Evolutionary conservation across 2,113 vertebrate genomes (phyloP).

Genomic region (Vimba vimba): DNA sequence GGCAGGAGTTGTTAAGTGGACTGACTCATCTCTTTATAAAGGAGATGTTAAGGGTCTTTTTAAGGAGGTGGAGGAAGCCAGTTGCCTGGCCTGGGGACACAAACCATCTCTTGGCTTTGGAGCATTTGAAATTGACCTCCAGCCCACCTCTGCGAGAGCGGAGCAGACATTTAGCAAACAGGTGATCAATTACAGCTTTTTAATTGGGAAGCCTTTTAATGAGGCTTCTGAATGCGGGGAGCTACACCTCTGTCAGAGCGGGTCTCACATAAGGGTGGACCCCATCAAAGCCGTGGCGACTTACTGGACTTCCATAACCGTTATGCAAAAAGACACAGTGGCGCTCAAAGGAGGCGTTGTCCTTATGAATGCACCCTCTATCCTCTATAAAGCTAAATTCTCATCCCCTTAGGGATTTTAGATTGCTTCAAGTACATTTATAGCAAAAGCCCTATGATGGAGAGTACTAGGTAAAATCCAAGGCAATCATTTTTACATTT

Average conservation of each 20-base stretch:
- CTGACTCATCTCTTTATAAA: conserved; percentile 56
- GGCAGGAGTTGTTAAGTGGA: conserved; percentile 62
- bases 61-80: conserved; percentile 65
- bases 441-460: background rate
- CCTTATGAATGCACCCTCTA: background rate
- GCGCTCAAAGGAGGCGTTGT: conserved; percentile 1
- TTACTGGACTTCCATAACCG: conserved; percentile 8
- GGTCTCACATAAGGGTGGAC: conserved; percentile 68
- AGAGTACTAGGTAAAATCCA: conserved; percentile 1
- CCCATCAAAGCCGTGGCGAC: conserved; percentile 59
- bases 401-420: background rate
- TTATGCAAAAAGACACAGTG: conserved; percentile 8
- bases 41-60: conserved; percentile 56
- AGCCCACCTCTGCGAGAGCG: conserved; percentile 67
- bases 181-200: conserved; percentile 76
- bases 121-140: conserved; percentile 73
- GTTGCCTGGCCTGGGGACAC: conserved; percentile 63
- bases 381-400: background rate
- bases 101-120: conserved; percentile 67
- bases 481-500: background rate
- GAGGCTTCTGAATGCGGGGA: conserved; percentile 74
- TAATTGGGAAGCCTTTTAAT: conserved; percentile 78
- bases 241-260: conserved; percentile 71
- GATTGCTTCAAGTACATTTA: conserved; percentile 2
- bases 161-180: conserved; percentile 66